These are phyloP conservation scores for Malthinus seriepunctatus DNA, from an alignment of 2,888 invertebrate species.

Conservation along the genomic window DNA sequence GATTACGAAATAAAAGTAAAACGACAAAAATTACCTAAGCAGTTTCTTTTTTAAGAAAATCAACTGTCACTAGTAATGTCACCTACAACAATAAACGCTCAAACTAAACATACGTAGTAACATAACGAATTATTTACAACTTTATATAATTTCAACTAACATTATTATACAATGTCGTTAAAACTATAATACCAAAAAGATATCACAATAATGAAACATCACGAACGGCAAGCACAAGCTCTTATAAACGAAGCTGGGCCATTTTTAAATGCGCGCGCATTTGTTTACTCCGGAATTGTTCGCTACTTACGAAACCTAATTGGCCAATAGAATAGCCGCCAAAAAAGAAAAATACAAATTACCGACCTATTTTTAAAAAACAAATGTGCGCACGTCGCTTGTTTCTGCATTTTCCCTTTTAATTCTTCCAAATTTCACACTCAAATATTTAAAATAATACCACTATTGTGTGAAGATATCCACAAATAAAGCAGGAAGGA, in stretches of 20 bases:
- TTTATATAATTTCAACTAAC: too few species aligned
- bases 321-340: not conserved
- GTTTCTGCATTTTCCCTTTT: constrained; percentile 5
- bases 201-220: not conserved
- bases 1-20: not conserved
- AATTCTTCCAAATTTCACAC: constrained; percentile 2
- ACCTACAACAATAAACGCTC: constrained; percentile 19
- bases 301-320: not conserved
- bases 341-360: not conserved
- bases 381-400: constrained; percentile 15
- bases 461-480: too few species aligned
- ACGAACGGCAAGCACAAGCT: not conserved
- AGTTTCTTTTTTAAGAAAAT: constrained; percentile 1
- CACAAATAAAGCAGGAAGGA: too few species aligned
- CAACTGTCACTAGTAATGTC: constrained; percentile 12
- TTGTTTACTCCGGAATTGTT: constrained; percentile 6
- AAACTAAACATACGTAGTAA: constrained; percentile 12
- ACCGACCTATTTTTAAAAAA: constrained; percentile 1
- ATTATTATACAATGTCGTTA: too few species aligned
- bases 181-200: too few species aligned
- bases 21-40: not conserved
- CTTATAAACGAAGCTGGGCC: not conserved
- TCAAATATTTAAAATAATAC: too few species aligned
- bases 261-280: constrained; percentile 11
- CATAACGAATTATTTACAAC: constrained; percentile 6